Percentiles rank a stretch among this genome's conserved stretches.
Conservation (phyloP, 2,113 vertebrate species). For the Pontoporia blainvillei region DNA sequence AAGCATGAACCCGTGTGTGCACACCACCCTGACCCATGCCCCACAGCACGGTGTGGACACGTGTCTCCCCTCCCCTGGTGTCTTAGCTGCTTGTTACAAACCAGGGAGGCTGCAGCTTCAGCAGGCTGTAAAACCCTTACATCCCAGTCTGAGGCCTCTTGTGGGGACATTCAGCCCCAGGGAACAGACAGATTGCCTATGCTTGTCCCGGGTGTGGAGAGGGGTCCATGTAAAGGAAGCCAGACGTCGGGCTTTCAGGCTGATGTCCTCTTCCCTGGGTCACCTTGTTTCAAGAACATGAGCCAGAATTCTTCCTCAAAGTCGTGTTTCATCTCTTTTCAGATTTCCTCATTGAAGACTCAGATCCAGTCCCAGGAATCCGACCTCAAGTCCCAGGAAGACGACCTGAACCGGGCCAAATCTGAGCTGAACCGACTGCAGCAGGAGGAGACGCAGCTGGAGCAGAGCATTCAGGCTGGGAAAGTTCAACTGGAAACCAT, state of each 20-base stretch:
- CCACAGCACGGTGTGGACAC: background rate
- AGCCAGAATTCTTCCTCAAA: background rate
- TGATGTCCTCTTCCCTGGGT: background rate
- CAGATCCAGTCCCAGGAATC: conserved; percentile 97
- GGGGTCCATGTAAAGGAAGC: background rate
- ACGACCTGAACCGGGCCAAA: conserved; percentile 92
- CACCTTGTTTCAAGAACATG: background rate
- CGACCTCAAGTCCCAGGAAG: conserved; percentile 93
- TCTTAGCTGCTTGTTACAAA: background rate
- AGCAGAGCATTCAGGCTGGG: conserved; percentile 96
- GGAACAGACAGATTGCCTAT: background rate
- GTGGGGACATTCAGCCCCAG: background rate
- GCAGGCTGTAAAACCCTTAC: background rate
- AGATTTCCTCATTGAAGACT: conserved; percentile 94
- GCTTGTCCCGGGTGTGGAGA: background rate
- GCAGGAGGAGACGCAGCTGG: conserved; percentile 94
- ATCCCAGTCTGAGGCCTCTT: background rate
- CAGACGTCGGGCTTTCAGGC: rapidly evolving
- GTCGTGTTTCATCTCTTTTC: background rate
- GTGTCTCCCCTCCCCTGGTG: background rate
- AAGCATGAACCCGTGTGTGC: background rate
- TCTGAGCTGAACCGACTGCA: conserved; percentile 91
- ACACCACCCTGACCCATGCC: background rate
- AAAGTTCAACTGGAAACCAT: conserved; percentile 96
- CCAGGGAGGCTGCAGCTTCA: background rate